Evolutionary conservation across 2,113 vertebrate species (phyloP), one percentile per base, ranked within the genome.

Genomic region (Parus major): DNA sequence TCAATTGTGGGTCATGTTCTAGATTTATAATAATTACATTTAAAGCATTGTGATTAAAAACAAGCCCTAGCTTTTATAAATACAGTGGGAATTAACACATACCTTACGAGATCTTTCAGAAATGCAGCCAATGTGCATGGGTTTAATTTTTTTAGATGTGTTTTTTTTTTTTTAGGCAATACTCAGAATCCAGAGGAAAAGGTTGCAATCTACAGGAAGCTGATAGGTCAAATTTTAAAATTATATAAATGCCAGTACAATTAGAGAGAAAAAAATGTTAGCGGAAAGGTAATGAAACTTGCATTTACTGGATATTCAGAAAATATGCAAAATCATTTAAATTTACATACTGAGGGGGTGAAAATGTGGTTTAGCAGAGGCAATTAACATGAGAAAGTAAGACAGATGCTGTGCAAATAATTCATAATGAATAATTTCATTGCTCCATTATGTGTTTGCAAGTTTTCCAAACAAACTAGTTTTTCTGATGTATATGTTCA

Each of bases 371-470:
- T 95, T 93, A 94, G 92, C 76, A 78, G 88, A 97, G 86, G 88
- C 88, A 96, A 96, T 96, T 97, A 97, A 96, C 95, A 96, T 96
- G 93, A 96, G 92, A 96, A 93, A 96, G 88, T 96, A 95, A 95
- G 92, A 94, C 95, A 96, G 96, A 96, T 92, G 93, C 93, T 96
- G 95, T 92, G 90, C 93, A 97, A 97, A 96, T 96, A 96, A 97
- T 97, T 96, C 93, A 84, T 94, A 96, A 96, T 96, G 93, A 97
- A 95, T 96, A 96, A 93, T 96, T 96, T 96, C 93, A 96, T 96
- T 94, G 85, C 92, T 95, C 81, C 78, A 92, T 95, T 97, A 96
- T 94, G 90, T 95, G 82, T 96, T 96, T 93, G 95, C 85, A 94
- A 96, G 95, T 97, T 96, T 97, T 86, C 95, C 85, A 97, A 97